Evolutionary conservation across 1,140 invertebrate species (phyloP).

Genomic region (Muscidifurax raptorellus): DNA sequence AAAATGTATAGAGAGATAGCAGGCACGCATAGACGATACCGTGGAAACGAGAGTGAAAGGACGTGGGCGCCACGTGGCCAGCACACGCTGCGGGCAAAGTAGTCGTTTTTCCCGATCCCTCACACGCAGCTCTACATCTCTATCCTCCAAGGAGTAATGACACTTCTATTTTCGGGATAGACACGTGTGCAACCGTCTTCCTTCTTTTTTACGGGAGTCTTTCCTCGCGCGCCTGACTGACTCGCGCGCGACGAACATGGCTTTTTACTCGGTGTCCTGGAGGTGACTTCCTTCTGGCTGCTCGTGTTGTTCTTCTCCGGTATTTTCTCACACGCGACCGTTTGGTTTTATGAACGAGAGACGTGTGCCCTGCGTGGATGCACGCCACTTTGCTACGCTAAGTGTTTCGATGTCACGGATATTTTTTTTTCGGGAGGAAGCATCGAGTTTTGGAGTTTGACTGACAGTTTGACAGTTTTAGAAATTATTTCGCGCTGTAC

Average conservation of each 20-base stretch:
- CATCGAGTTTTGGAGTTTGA: not conserved
- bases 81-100: conserved; percentile 51
- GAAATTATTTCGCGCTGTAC: conserved; percentile 6
- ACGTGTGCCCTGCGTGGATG: not conserved
- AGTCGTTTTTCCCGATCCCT: conserved; percentile 37
- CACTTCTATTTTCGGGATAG: conserved; percentile 51
- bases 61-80: conserved; percentile 54
- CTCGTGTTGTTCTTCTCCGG: conserved; percentile 20
- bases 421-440: conserved; percentile 18
- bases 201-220: conserved; percentile 45
- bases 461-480: conserved; percentile 29
- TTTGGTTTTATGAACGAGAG: conserved; percentile 9
- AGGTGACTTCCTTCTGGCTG: conserved; percentile 22
- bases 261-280: conserved; percentile 64
- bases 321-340: conserved; percentile 43
- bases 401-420: conserved; percentile 35
- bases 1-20: not conserved
- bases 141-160: conserved; percentile 32
- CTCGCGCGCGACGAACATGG: conserved; percentile 58
- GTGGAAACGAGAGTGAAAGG: conserved; percentile 8
- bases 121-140: not conserved
- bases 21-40: not conserved
- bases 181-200: conserved; percentile 20
- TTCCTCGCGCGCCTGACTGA: conserved; percentile 50
- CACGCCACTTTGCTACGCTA: conserved; percentile 27